Evolutionary conservation across 1,140 invertebrate genomes (phyloP), one percentile per base, ranked within the genome.

Genomic region (Pogonomyrmex barbatus): DNA sequence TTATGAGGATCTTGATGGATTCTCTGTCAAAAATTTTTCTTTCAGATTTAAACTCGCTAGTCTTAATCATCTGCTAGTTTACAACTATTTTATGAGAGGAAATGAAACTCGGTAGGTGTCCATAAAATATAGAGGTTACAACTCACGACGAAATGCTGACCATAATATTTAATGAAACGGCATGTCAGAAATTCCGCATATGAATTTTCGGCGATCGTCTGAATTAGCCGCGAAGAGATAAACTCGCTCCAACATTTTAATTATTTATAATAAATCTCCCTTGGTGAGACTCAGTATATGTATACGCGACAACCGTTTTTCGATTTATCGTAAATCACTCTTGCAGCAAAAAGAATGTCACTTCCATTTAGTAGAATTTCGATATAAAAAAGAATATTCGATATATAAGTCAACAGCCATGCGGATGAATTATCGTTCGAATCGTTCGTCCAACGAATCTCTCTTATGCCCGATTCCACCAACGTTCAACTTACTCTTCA

Each of bases 251-350:
- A 47, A 77, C 75, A 36, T 77, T 62, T 45, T 77, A 77, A 77
- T 62, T 62, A 58, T 36, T 42, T 58, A 12, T 63, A 77, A 77
- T 77, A 77, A 62, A 77, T 77, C 30, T 77, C 0, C 24, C 36
- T 39, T 12, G 50, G 8, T 24, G 36, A 42, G 54, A 76, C 12
- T 63, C 39, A 33, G 12, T 12, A 24, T 60, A 30, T 12, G 39
- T 60, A 30, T 60, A 42, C 14, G n/a, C 39, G 24, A 56, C 2
- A 2, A 8, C 8, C 4, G 36, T 62, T 17, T 47, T 45, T 10
- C 39, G n/a, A 3, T 33, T 4, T 8, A 45, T 39, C 39, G 8
- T 77, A 77, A 77, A 73, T 54, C 50, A 24, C n/a, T 58, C n/a
- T 58, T 30, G 10, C 5, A 24, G n/a, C 33, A 24, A 17, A 24